Percentiles rank a stretch among this genome's conserved stretches.
Conservation (phyloP, 1,140 invertebrate genomes). For the Leguminivora glycinivorella region DNA sequence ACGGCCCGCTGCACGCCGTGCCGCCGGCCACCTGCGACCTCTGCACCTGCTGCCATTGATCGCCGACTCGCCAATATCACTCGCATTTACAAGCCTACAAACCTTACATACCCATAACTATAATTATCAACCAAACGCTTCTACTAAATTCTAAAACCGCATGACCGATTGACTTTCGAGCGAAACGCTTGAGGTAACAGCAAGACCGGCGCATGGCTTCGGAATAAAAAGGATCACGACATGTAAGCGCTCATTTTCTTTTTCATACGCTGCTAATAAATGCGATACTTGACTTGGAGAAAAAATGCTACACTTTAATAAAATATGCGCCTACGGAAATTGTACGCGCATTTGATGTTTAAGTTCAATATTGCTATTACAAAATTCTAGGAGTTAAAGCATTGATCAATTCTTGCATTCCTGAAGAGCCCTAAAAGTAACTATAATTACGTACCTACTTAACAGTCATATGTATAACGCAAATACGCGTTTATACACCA, state of each 20-base stretch:
- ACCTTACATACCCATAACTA: conserved; percentile 16
- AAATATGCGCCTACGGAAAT: conserved; percentile 40
- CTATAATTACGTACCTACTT: background rate
- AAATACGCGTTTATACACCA: background rate
- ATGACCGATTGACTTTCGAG: conserved; percentile 39
- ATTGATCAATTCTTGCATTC: background rate
- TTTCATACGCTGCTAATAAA: conserved; percentile 51
- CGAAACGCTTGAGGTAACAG: conserved; percentile 48
- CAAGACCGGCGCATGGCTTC: conserved; percentile 72
- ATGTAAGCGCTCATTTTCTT: conserved; percentile 71
- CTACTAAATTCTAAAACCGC: conserved; percentile 33
- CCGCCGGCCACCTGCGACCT: conserved; percentile 50
- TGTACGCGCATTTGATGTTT: background rate
- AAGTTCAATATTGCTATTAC: background rate
- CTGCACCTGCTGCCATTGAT: conserved; percentile 70
- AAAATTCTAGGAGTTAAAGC: background rate
- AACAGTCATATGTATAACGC: too few relatives aligned
- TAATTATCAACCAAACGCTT: conserved; percentile 9
- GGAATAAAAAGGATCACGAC: conserved; percentile 64
- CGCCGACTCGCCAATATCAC: conserved; percentile 34
- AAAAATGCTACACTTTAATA: conserved; percentile 36
- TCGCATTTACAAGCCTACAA: conserved; percentile 58
- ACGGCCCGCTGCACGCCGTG: conserved; percentile 29
- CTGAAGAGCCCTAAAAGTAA: background rate
- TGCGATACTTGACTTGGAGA: conserved; percentile 52